A percentile compares a stretch with the other conserved stretches of the same genome.
Evolutionary conservation across 2,113 vertebrate species (phyloP).

Genomic region (Spheniscus mendiculus): DNA sequence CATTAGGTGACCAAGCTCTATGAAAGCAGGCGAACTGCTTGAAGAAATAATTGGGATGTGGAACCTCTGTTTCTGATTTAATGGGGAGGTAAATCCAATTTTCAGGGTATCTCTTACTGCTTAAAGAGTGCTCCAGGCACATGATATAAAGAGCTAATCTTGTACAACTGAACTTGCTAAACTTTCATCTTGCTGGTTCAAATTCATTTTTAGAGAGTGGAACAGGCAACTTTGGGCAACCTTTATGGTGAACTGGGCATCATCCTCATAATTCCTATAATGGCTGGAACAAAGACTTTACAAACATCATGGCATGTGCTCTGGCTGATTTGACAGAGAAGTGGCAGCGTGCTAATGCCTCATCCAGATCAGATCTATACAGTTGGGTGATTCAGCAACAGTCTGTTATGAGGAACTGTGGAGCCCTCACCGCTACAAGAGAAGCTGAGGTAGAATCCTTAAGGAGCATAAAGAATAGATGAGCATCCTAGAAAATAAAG

Average conservation of each 20-base stretch:
- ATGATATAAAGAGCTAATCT: not conserved
- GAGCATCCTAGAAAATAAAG: not conserved
- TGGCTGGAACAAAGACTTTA: not conserved
- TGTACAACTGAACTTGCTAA: not conserved
- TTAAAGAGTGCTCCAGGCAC: not conserved
- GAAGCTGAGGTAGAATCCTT: not conserved
- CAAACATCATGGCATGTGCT: not conserved
- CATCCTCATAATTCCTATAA: not conserved
- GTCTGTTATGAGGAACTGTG: not conserved
- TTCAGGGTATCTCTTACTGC: not conserved
- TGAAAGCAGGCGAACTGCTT: not conserved
- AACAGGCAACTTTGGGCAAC: not conserved
- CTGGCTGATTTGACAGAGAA: not conserved
- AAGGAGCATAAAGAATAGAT: not conserved
- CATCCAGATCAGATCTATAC: not conserved
- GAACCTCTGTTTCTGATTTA: not conserved
- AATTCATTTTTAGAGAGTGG: not conserved
- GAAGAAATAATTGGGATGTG: not conserved
- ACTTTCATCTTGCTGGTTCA: not conserved
- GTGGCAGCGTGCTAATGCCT: not conserved
- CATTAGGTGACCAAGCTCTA: not conserved
- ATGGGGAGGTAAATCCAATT: not conserved
- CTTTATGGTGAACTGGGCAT: not conserved
- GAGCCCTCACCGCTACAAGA: not conserved
- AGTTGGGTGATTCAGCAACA: not conserved